These are phyloP conservation scores for Cololabis saira DNA, from an alignment of 2,113 vertebrate genomes.

Conservation along the genomic window DNA sequence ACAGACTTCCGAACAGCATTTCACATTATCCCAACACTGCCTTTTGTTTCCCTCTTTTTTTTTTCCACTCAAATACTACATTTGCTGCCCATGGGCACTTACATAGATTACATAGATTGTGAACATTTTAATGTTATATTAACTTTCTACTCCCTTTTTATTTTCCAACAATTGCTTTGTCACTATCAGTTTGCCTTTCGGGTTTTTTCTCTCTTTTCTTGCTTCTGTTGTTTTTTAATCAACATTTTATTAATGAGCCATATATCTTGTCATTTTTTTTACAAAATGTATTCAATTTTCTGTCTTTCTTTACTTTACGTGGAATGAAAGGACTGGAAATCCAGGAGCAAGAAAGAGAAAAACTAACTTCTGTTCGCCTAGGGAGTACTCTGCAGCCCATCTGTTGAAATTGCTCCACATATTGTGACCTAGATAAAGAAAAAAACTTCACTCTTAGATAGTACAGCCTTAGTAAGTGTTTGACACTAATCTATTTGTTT, in stretches of 20 bases:
- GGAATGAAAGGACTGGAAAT: conserved; percentile 8
- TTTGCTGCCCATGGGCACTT: conserved; percentile 1
- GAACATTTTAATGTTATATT: too few species aligned
- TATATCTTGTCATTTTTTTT: not conserved
- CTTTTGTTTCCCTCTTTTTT: conserved; percentile 5
- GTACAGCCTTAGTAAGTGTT: conserved; percentile 60
- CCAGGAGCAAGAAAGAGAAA: conserved; percentile 49
- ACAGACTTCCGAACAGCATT: conserved; percentile 34
- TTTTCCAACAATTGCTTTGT: not conserved
- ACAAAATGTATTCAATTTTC: not conserved
- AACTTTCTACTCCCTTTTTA: not conserved
- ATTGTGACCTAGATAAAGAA: conserved; percentile 85
- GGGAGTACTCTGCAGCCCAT: conserved; percentile 82
- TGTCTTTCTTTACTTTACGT: not conserved
- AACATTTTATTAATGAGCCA: not conserved
- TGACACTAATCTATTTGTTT: conserved; percentile 83
- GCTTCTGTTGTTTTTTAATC: not conserved
- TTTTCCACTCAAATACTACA: conserved; percentile 39
- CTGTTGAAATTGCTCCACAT: conserved; percentile 86
- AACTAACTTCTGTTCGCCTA: conserved; percentile 85
- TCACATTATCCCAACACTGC: conserved; percentile 24
- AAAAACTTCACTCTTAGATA: conserved; percentile 78
- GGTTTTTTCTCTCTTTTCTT: too few species aligned
- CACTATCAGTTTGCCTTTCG: not conserved
- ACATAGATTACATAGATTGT: not conserved